phyloP scores from a whole-genome alignment of 2,113 vertebrate species.

The Morone chrysops region DNA sequence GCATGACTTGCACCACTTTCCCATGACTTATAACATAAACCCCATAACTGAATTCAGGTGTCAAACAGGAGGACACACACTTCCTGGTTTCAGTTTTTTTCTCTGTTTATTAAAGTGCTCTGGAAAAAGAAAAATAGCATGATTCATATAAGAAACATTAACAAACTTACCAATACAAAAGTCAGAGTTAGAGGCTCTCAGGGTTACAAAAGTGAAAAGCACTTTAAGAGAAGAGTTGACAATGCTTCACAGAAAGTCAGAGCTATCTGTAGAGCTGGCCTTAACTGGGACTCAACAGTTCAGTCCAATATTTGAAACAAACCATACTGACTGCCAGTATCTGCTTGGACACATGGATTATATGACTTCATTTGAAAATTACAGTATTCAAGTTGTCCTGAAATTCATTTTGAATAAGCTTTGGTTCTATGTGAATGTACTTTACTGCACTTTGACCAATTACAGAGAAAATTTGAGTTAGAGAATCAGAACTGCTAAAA shows the following conservation, averaged over 20 bases:
- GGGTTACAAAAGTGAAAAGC: conserved; percentile 64
- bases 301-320: conserved; percentile 4
- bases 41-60: not conserved
- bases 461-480: not conserved
- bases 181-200: conserved; percentile 26
- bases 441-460: not conserved
- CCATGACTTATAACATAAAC: not conserved
- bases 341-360: not conserved
- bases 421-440: conserved; percentile 2
- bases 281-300: not conserved
- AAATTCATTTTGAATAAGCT: conserved; percentile 1
- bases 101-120: conserved; percentile 88
- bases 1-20: not conserved
- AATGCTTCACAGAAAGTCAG: conserved; percentile 31
- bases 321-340: not conserved
- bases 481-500: not conserved
- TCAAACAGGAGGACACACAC: not conserved
- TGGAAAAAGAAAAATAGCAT: conserved; percentile 82
- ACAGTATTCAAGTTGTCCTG: not conserved
- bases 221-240: conserved; percentile 40
- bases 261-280: not conserved
- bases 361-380: not conserved
- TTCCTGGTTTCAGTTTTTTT: conserved; percentile 29
- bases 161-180: conserved; percentile 76
- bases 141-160: conserved; percentile 79